Evolutionary conservation across 2,113 vertebrate species (phyloP).

Genomic region (Cyrtonyx montezumae): DNA sequence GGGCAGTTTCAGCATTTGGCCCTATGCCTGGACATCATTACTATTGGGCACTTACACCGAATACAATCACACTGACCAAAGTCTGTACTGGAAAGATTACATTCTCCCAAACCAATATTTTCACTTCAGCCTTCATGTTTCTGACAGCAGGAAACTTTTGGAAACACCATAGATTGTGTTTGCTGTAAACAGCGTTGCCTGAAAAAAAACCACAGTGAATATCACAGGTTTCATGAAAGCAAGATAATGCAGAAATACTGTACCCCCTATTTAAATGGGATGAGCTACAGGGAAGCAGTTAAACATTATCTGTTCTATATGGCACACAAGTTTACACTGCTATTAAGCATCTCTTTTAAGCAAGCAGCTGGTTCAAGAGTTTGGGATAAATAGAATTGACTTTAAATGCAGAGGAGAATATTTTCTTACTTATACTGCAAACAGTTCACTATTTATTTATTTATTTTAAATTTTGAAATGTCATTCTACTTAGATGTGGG

Average conservation of each 20-base stretch:
- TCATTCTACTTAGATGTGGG: background rate
- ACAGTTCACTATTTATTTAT: background rate
- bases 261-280: background rate
- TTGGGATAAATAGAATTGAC: background rate
- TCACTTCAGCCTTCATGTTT: constrained; percentile 18
- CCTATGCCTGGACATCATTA: constrained; percentile 63
- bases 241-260: background rate
- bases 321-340: background rate
- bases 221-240: background rate
- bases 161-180: background rate
- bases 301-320: background rate
- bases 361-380: background rate
- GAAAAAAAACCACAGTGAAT: constrained; percentile 23
- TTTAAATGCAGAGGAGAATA: background rate
- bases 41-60: constrained; percentile 53
- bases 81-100: constrained; percentile 65
- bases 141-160: constrained; percentile 53
- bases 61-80: constrained; percentile 40
- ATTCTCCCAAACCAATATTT: constrained; percentile 59
- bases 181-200: constrained; percentile 43
- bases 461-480: background rate
- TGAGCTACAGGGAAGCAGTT: background rate
- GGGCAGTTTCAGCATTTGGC: constrained; percentile 65
- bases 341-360: background rate
- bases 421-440: background rate